Evolutionary conservation across 1,140 invertebrate genomes (phyloP), one percentile per base, ranked within the genome.

Genomic region (Condylostylus longicornis): DNA sequence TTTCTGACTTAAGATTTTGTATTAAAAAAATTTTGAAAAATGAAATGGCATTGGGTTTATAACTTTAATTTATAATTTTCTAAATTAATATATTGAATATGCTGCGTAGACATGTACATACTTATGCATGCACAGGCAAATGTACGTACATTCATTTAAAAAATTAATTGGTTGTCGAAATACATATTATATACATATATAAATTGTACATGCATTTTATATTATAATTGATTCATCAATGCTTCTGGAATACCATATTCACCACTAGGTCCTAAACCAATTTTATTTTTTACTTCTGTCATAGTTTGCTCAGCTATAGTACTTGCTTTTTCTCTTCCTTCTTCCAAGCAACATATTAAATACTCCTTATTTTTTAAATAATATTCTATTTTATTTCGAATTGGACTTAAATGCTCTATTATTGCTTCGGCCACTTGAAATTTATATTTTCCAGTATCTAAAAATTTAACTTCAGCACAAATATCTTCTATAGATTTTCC

Each of bases 371-470:
- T 70, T 12, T 65, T 56, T 33, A 81, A 50, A 36, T 78, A 65
- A 25, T 68, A 49, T 5, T 68, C 45, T 37, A 80, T 74, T 54
- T 70, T 57, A 29, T 66, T 50, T 44, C 75, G 67, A 47, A 91
- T 85, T 17, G 87, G 86, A 41, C 61, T 65, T 4, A 91, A 49
- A 57, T 74, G 69, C 45, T 78, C 72, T 19, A 79, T 69, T 4
- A 93, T 49, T 13, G 72, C 67, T 40, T 89, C 81, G 5, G 84
- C 77, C 10, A 91, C 68, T 2, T 71, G 46, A 2, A 71, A 44
- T 66, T 93, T 94, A 49, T 85, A 91, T 65, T 75, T 62, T 47
- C 70, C 82, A 28, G 88, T 95, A 51, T 82, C 75, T 12, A 89
- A 44, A 10, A 63, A 60, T 42, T 64, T 52, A 15, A 65, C 69